Evolutionary conservation across 2,113 vertebrate genomes (phyloP).

Genomic region (Melanerpes formicivorus): DNA sequence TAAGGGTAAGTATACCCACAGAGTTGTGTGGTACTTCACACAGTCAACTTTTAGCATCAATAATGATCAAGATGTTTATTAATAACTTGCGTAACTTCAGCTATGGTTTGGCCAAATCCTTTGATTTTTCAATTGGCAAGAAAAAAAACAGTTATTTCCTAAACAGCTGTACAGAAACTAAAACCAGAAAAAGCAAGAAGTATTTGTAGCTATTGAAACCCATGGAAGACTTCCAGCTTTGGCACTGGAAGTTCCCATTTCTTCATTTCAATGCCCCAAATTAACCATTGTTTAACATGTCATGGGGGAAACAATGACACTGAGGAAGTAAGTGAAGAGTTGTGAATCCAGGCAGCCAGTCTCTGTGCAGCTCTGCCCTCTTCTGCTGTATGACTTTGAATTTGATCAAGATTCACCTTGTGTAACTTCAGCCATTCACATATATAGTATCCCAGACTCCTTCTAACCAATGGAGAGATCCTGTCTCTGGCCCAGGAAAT

Average conservation of each 20-base stretch:
- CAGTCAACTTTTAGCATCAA: neutral
- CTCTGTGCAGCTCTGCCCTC: neutral
- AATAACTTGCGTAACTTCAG: neutral
- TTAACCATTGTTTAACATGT: constrained; percentile 8
- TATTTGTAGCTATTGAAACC: constrained; percentile 22
- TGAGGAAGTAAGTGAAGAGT: neutral
- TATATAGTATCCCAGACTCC: neutral
- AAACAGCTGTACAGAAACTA: neutral
- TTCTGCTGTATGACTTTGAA: neutral
- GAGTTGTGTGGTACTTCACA: neutral
- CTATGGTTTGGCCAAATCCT: neutral
- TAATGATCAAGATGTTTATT: neutral
- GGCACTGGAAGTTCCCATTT: neutral
- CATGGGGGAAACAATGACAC: neutral
- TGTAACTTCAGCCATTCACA: neutral
- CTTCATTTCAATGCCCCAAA: constrained; percentile 24
- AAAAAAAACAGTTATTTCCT: constrained; percentile 3
- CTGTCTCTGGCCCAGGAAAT: neutral
- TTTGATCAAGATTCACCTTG: neutral
- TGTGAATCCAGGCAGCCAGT: neutral
- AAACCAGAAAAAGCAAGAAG: constrained; percentile 3
- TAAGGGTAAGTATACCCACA: neutral
- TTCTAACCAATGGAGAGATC: neutral
- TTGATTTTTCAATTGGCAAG: constrained; percentile 42
- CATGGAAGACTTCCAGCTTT: constrained; percentile 38